Base-by-base conservation (phyloP, 2,113 vertebrate genomes). In the Urocynchramus pylzowi region DNA sequence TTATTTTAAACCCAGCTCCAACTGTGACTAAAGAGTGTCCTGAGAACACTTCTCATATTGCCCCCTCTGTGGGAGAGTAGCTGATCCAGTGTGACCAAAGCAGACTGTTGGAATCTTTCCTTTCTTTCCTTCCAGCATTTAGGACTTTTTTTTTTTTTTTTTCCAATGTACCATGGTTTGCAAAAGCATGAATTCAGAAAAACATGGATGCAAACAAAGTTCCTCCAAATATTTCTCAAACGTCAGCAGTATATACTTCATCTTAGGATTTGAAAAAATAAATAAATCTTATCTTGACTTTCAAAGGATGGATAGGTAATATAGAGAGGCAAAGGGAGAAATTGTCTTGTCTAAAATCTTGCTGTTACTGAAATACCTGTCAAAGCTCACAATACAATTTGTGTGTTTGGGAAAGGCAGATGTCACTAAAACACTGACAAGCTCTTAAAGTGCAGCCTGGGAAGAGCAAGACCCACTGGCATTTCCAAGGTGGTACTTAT, bases 331-430 rank as follows among this genome's bases (percentile, higher is more conserved):
- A 87, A 91, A 82, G 21, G 77, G 23, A 77, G 57, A 69, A 68
- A 91, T 74, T 50, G 78, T 68, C 39, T 75, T 49, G n/a, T 85
- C n/a, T 76, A 52, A 93, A 85, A 88, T 93, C 50, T 44, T 47
- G 23, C 27, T 50, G 59, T 54, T 45, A 77, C 15, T 74, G 50
- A 83, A 85, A 65, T 80, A 83, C 5, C 78, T 75, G 31, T 53
- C 71, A 80, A 63, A 33, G 49, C 24, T 91, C 11, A 27, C 49
- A 83, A 57, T 5, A 9, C 0, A 0, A 19, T 53, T 61, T 44
- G 41, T 68, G 57, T 73, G 33, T 69, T 84, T 95, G 61, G 57
- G 45, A 93, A 93, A 42, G 24, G 16, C 18, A 6, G 37, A 41
- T 59, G 52, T 54, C 63, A 83, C 45, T 50, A 63, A 26, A 61